A percentile compares a stretch with the other conserved stretches of the same genome.
These are phyloP conservation scores for Anoplopoma fimbria DNA, from an alignment of 2,113 vertebrate genomes.

Conservation along the genomic window DNA sequence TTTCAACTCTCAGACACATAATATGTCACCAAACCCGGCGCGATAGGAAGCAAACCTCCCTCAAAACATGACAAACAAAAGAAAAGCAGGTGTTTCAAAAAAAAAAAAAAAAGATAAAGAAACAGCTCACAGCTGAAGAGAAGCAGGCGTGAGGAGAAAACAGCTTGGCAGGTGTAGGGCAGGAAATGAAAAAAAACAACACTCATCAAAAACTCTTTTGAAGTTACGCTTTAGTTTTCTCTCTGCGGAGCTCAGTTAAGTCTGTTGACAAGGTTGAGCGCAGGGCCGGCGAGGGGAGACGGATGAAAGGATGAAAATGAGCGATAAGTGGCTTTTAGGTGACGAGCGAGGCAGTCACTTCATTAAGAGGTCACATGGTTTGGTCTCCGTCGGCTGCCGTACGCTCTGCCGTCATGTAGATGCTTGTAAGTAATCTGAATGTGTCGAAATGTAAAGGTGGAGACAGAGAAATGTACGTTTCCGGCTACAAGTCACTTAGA, in stretches of 20 bases:
- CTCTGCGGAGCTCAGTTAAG: conserved; percentile 25
- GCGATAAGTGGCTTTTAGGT: background rate
- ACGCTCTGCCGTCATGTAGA: background rate
- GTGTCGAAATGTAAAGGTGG: conserved; percentile 37
- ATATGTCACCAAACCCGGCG: conserved; percentile 14
- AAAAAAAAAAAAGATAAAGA: background rate
- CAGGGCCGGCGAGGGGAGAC: background rate
- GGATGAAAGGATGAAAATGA: background rate
- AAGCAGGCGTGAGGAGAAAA: conserved; percentile 25
- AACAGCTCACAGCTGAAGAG: conserved; percentile 21
- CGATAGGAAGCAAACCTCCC: conserved; percentile 12
- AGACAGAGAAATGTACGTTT: background rate
- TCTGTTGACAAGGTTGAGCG: conserved; percentile 17
- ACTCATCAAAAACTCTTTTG: conserved; percentile 53
- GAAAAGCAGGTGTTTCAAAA: background rate
- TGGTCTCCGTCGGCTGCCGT: background rate
- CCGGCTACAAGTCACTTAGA: background rate
- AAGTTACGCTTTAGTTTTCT: conserved; percentile 48
- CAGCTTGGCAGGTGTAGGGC: conserved; percentile 42
- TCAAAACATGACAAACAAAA: conserved; percentile 33
- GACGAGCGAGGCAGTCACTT: background rate
- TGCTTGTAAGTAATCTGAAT: conserved; percentile 27
- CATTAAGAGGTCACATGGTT: conserved; percentile 27
- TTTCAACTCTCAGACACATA: background rate
- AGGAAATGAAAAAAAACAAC: conserved; percentile 5